Evolutionary conservation across 2,113 vertebrate species (phyloP), one percentile per base, ranked within the genome.

Genomic region (Paratilapia polleni): DNA sequence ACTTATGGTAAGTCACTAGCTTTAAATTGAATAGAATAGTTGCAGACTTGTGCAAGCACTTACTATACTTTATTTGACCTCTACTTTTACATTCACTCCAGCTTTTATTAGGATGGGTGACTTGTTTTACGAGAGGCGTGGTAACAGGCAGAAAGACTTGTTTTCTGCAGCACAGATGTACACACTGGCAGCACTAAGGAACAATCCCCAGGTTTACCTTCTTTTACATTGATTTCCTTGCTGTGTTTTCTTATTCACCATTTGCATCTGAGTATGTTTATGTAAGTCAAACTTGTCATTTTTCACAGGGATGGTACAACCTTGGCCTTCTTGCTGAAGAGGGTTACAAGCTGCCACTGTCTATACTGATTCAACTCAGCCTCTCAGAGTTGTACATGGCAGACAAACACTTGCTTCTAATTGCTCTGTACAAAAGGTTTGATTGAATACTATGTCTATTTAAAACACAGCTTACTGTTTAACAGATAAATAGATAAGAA

Each of bases 61-160:
- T 49, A 22, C 7, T 41, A 41, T 22, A 14, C 19, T 56, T 1
- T n/a, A 54, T 41, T 14, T 36, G 2, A 61, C 14, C 36, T 66
- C 2, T 3, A 9, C 49, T 62, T 75, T 2, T 58, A 2, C 49
- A 57, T 6, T 24, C 2, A 58, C 20, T 84, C 20, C 93, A 97
- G 96, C 96, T 17, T 89, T 96, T 68, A 92, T 96, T 43, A 94
- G 81, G 81, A 94, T 97, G 93, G 96, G 96, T 28, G 96, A 97
- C 91, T 73, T 97, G 76, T 62, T 95, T 52, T 96, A 94, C 38
- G 85, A 89, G 6, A 89, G 92, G 1, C 87, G 64, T 4, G 70
- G 26, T n/a, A 70, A 47, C 8, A 54, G 85, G 28, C 89, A 75
- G 54, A 94, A 89, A 86, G 91, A 94, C 17, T 34, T 95, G 63